A percentile compares a stretch with the other conserved stretches of the same genome.
phyloP scores from a whole-genome alignment of 2,113 vertebrate species.

The Ranitomeya variabilis region DNA sequence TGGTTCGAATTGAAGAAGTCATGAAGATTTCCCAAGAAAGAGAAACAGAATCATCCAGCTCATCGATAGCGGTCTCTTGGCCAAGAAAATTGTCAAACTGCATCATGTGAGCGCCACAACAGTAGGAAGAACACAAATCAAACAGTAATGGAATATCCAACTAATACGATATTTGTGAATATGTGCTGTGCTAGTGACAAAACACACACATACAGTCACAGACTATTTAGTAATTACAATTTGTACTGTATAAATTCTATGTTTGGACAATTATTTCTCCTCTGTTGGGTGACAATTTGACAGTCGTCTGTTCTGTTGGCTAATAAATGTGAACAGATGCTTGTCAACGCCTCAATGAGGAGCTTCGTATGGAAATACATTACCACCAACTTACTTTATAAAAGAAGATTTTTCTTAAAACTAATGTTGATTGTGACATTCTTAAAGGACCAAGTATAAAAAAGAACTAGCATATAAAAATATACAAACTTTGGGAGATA shows the following conservation, averaged over 20 bases:
- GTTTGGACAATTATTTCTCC: neutral
- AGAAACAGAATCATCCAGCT: too few relatives aligned
- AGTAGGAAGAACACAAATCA: too few relatives aligned
- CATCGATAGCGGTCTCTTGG: too few relatives aligned
- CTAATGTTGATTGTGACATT: too few relatives aligned
- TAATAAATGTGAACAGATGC: conserved; percentile 31
- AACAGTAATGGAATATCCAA: too few relatives aligned
- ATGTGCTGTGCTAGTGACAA: neutral
- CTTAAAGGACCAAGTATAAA: neutral
- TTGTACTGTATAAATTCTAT: conserved; percentile 37
- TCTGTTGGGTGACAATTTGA: conserved; percentile 52
- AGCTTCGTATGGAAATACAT: neutral
- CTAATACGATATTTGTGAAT: neutral
- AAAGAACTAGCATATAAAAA: neutral
- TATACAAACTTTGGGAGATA: neutral
- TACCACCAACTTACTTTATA: neutral
- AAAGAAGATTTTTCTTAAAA: neutral
- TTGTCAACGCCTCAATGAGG: conserved; percentile 5
- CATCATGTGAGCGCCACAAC: too few relatives aligned
- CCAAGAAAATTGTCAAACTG: too few relatives aligned
- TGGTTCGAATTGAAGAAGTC: too few relatives aligned
- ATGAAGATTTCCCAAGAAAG: too few relatives aligned
- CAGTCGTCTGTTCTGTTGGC: conserved; percentile 33
- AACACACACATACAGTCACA: neutral
- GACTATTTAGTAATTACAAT: neutral